Percentiles rank a stretch among this genome's conserved stretches.
Conservation (phyloP, 2,113 vertebrate species). For the Phylloscopus trochilus region DNA sequence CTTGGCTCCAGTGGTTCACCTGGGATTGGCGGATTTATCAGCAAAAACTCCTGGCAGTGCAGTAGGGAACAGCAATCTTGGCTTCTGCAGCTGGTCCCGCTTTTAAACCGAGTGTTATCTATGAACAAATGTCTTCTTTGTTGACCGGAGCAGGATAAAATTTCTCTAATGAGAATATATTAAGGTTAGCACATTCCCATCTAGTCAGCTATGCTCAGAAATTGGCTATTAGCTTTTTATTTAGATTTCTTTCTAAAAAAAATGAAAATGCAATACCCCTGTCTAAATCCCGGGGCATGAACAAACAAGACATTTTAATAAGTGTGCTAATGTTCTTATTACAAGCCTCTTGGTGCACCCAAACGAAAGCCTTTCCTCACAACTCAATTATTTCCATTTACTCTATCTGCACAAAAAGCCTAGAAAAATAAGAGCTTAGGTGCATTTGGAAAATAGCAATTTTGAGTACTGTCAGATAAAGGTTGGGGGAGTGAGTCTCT, state of each 20-base stretch:
- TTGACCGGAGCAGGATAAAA: background rate
- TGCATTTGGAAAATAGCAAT: background rate
- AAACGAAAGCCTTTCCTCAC: background rate
- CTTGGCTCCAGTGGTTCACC: background rate
- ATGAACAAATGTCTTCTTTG: background rate
- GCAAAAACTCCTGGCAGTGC: background rate
- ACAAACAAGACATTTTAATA: constrained; percentile 57
- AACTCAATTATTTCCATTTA: constrained; percentile 43
- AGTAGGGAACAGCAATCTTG: background rate
- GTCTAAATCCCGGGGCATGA: background rate
- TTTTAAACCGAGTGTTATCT: background rate
- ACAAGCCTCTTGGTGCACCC: background rate
- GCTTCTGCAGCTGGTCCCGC: background rate
- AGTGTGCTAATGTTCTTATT: constrained; percentile 33
- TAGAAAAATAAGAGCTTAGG: constrained; percentile 2
- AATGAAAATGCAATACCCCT: background rate
- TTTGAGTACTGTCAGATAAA: background rate
- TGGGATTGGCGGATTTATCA: background rate
- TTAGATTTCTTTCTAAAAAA: background rate
- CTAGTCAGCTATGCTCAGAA: constrained; percentile 26
- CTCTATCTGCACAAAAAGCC: background rate
- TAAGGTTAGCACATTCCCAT: constrained; percentile 3
- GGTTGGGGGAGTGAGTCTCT: background rate
- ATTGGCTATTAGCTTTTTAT: constrained; percentile 38
- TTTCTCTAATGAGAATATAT: constrained; percentile 30